These are phyloP conservation scores for Iguana delicatissima DNA, from an alignment of 2,797 vertebrate genomes.

Conservation along the genomic window DNA sequence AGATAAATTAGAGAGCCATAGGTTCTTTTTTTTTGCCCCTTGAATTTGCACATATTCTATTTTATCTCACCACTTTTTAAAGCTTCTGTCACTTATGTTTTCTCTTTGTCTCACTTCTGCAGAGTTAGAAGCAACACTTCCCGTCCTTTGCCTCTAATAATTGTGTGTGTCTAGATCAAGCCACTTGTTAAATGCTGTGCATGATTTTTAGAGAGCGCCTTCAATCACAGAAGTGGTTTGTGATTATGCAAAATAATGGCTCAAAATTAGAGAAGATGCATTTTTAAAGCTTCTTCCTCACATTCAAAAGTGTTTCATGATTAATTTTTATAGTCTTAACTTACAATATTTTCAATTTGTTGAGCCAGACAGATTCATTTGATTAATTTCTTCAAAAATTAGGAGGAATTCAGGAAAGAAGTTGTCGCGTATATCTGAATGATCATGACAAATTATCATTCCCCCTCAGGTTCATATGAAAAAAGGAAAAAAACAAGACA, in stretches of 20 bases:
- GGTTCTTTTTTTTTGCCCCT: too few relatives aligned
- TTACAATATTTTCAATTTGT: constrained; percentile 76
- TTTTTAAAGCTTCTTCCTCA: constrained; percentile 68
- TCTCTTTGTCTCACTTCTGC: constrained; percentile 27
- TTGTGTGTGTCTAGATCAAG: constrained; percentile 48
- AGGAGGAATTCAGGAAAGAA: constrained; percentile 61
- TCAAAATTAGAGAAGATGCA: constrained; percentile 61
- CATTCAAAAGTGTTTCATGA: constrained; percentile 58
- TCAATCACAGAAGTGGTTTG: constrained; percentile 62
- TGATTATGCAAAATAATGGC: constrained; percentile 64
- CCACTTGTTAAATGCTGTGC: constrained; percentile 55
- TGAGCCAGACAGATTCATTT: constrained; percentile 67
- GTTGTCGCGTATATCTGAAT: constrained; percentile 48
- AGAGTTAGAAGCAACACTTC: background rate
- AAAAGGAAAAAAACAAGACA: constrained; percentile 4
- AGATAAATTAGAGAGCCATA: background rate
- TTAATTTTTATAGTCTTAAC: constrained; percentile 70
- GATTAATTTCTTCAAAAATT: constrained; percentile 75
- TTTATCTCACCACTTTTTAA: background rate
- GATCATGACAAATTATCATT: constrained; percentile 60
- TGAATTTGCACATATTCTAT: background rate
- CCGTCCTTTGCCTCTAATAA: constrained; percentile 12
- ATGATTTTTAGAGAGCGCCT: constrained; percentile 63
- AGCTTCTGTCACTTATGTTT: background rate
- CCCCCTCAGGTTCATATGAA: constrained; percentile 22